These are phyloP conservation scores for Potorous gilbertii DNA, from an alignment of 2,797 vertebrate species.

Conservation along the genomic window DNA sequence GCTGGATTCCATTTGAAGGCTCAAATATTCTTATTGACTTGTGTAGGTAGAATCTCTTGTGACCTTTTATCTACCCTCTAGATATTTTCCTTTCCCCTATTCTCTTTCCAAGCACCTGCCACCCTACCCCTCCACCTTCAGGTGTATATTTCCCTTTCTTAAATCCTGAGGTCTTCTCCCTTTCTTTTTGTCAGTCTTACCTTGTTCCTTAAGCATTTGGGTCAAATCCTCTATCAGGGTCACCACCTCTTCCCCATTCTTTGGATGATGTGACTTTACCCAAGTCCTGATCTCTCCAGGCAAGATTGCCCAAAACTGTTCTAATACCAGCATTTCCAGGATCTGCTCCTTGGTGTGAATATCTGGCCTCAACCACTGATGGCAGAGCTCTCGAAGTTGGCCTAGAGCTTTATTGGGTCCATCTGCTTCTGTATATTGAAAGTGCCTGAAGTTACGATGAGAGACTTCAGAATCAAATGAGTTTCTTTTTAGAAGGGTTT, in stretches of 20 bases:
- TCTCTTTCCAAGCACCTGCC: neutral
- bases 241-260: constrained; percentile 5
- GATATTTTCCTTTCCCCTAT: neutral
- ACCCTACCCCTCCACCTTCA: neutral
- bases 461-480: neutral
- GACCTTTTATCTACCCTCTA: neutral
- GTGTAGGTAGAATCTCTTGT: neutral
- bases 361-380: neutral
- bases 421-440: neutral
- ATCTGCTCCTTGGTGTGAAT: neutral
- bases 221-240: neutral
- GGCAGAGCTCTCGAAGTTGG: neutral
- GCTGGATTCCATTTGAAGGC: neutral
- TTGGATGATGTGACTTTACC: neutral
- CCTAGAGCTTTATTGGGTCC: neutral
- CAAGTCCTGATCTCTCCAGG: neutral
- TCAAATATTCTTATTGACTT: neutral
- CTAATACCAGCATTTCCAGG: neutral
- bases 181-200: neutral
- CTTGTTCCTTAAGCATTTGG: neutral
- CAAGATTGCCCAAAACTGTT: neutral
- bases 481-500: neutral
- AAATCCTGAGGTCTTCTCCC: neutral
- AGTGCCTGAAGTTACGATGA: neutral
- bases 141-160: neutral